Evolutionary conservation across 2,888 invertebrate genomes (phyloP).

Genomic region (Agrochola lota): DNA sequence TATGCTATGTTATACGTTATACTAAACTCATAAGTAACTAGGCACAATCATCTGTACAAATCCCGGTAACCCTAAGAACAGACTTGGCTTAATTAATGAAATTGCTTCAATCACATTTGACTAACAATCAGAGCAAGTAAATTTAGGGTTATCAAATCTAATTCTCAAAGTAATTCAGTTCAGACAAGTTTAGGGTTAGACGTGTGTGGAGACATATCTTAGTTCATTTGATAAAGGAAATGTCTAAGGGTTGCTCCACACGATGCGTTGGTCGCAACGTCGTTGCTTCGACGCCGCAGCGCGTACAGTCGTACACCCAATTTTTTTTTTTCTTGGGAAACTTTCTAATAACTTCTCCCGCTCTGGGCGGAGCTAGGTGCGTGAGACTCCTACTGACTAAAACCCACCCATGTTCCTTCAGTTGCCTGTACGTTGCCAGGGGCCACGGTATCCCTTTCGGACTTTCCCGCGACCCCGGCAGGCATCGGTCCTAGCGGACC

Average conservation of each 20-base stretch:
- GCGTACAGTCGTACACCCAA: neutral
- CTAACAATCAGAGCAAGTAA: conserved; percentile 17
- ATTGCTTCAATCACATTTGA: conserved; percentile 36
- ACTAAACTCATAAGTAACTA: too few relatives aligned
- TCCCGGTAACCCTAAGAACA: neutral
- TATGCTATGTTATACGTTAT: neutral
- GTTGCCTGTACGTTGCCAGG: too few relatives aligned
- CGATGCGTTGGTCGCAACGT: neutral
- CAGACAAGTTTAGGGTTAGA: conserved; percentile 18
- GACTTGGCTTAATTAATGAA: neutral
- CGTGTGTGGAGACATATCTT: conserved; percentile 24
- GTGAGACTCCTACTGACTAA: too few relatives aligned
- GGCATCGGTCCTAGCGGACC: too few relatives aligned
- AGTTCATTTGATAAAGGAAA: conserved; percentile 17
- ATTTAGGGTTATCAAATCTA: conserved; percentile 25
- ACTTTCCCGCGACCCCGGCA: too few relatives aligned
- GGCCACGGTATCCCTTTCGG: too few relatives aligned
- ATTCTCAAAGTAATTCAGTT: conserved; percentile 36
- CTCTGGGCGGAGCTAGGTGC: too few relatives aligned
- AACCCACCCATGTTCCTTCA: too few relatives aligned
- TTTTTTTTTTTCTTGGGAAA: too few relatives aligned
- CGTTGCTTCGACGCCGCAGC: neutral
- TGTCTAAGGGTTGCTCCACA: neutral
- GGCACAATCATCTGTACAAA: neutral
- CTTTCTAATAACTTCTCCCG: too few relatives aligned